A percentile compares a stretch with the other conserved stretches of the same genome.
phyloP scores from a whole-genome alignment of 2,113 vertebrate genomes.

The Mobula hypostoma region DNA sequence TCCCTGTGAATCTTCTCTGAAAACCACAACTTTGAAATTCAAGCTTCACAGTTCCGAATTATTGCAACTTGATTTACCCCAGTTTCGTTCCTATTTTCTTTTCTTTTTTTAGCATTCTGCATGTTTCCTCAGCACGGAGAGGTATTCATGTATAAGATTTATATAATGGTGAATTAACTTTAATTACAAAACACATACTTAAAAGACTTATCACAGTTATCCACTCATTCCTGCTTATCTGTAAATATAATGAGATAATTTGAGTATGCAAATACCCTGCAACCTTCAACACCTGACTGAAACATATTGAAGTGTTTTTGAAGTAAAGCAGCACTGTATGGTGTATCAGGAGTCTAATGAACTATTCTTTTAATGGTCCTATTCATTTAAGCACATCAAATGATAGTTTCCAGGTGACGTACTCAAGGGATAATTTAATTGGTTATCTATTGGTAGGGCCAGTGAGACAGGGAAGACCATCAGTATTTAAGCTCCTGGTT shows the following conservation, averaged over 20 bases:
- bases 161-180: slow-evolving; percentile 14
- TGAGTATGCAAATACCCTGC: not conserved
- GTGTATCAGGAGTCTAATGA: not conserved
- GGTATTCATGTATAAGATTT: not conserved
- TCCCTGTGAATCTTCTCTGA: not conserved
- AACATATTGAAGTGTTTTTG: not conserved
- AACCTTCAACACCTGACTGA: not conserved
- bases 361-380: not conserved
- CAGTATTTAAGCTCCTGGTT: not conserved
- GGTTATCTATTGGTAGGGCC: not conserved
- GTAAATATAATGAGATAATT: slow-evolving; percentile 6
- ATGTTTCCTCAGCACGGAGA: not conserved
- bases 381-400: not conserved
- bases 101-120: not conserved
- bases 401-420: not conserved
- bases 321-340: not conserved
- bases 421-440: not conserved
- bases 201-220: slow-evolving; percentile 3
- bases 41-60: not conserved
- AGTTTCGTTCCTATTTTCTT: not conserved
- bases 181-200: not conserved
- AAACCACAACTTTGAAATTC: not conserved
- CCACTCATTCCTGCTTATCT: slow-evolving; percentile 5
- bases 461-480: not conserved
- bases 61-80: not conserved